Percentiles rank a stretch among this genome's conserved stretches.
These are phyloP conservation scores for Melanaphis sacchari DNA, from an alignment of 1,140 invertebrate species.

Conservation along the genomic window DNA sequence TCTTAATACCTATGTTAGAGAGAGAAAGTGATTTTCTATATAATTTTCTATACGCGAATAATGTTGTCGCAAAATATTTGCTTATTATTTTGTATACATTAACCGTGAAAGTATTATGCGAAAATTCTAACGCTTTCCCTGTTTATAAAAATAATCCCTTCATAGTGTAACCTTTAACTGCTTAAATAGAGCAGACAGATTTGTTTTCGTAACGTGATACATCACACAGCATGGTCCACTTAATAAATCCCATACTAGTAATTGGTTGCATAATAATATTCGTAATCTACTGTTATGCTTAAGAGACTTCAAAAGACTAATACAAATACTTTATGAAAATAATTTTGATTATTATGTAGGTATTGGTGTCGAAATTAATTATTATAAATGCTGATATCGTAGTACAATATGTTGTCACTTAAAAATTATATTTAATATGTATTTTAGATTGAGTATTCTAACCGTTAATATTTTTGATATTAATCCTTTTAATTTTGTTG, in stretches of 20 bases:
- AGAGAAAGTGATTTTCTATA: background rate
- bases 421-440: background rate
- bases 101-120: background rate
- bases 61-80: background rate
- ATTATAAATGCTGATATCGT: background rate
- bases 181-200: background rate
- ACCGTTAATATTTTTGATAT: background rate
- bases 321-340: background rate
- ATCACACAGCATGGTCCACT: constrained; percentile 6
- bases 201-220: background rate
- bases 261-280: background rate
- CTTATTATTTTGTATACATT: background rate
- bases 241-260: background rate
- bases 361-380: background rate
- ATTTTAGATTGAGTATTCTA: background rate
- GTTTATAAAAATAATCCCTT: constrained; percentile 32
- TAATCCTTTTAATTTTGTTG: background rate
- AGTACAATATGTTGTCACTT: too few relatives aligned
- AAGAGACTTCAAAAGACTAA: background rate
- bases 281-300: background rate
- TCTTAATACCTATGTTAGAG: background rate
- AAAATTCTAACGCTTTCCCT: background rate
- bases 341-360: background rate
- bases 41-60: background rate
- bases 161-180: background rate